phyloP scores from a whole-genome alignment of 1,140 invertebrate genomes.

The Pinna nobilis region DNA sequence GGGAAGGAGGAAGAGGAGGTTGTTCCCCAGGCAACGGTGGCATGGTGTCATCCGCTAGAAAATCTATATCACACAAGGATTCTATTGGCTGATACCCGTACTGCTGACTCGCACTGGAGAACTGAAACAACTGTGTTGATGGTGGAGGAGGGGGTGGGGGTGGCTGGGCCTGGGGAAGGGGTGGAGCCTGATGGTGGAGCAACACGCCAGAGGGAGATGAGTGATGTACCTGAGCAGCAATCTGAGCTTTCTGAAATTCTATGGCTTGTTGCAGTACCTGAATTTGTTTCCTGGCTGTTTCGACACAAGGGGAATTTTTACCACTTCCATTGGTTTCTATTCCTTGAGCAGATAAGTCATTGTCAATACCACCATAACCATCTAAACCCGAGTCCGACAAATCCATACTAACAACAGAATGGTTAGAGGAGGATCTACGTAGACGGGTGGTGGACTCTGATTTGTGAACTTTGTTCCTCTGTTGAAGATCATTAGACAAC shows the following conservation, averaged over 20 bases:
- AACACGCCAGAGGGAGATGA: slow-evolving; percentile 11
- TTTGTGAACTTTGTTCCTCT: slow-evolving; percentile 39
- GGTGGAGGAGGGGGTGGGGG: slow-evolving; percentile 33
- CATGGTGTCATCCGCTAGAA: slow-evolving; percentile 9
- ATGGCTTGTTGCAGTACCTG: slow-evolving; percentile 21
- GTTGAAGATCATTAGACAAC: slow-evolving; percentile 11
- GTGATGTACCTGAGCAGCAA: background rate
- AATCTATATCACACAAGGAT: slow-evolving; percentile 8
- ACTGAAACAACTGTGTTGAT: slow-evolving; percentile 11
- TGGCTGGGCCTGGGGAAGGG: background rate
- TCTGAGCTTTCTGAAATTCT: slow-evolving; percentile 6
- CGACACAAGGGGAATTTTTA: background rate
- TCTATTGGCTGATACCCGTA: slow-evolving; percentile 3
- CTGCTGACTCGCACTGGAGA: slow-evolving; percentile 12
- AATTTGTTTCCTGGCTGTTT: slow-evolving; percentile 8
- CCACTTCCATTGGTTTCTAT: background rate
- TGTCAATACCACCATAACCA: slow-evolving; percentile 8
- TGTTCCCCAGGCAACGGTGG: slow-evolving; percentile 5
- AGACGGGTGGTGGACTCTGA: slow-evolving; percentile 11
- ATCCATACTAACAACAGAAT: slow-evolving; percentile 44
- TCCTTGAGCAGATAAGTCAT: background rate
- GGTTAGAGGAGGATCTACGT: slow-evolving; percentile 19
- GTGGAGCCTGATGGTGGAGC: slow-evolving; percentile 12
- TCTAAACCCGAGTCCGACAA: slow-evolving; percentile 29
- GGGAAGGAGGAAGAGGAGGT: no score